Base-by-base conservation (phyloP, 2,797 vertebrate genomes). In the Pteropus rufus region DNA sequence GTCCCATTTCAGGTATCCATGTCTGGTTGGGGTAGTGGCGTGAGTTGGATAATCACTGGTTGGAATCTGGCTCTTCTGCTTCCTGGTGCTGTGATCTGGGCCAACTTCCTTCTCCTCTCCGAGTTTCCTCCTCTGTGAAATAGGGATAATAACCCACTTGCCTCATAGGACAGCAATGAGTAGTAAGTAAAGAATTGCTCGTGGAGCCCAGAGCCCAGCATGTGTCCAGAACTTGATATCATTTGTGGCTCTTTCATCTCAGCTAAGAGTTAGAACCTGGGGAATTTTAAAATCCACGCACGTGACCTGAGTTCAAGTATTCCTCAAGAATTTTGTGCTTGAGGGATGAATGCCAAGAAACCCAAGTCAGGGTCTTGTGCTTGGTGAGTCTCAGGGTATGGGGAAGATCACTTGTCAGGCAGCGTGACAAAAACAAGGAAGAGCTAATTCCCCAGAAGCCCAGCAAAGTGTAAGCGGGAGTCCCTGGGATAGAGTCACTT, bases 381-480 rank as follows among this genome's bases (percentile, higher is more conserved):
- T 11, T 58, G 10, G 2, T 39, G 21, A 79, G 19, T 52, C 21
- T 88, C 29, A 12, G 29, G 36, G 52, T 23, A 10, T 79, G 23
- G 3, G 19, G 67, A 65, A 86, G 31, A 39, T 29, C 65, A 62
- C 10, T 62, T 34, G 16, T 24, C 8, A 80, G 62, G 44, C 26
- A 36, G 44, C 10, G 34, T 23, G 12, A 73, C 39, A 31, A 69
- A 73, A 69, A 46, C 31, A 46, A 31, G 69, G 41, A 72, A 41
- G 24, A 44, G 2, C 12, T 34, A 58, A 56, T 49, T 80, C 46
- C 26, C 24, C 0, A 0, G 0, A n/a, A 69, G 7, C 24, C 36
- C 26, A 62, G 11, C 9, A 70, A 75, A 19, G 10, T 36, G 16
- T 23, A 31, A n/a, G 24, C 2, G 29, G 24, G 21, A 54, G 69